phyloP scores from a whole-genome alignment of 92 coral and sea anemone genomes.

The Actinernus sp. region DNA sequence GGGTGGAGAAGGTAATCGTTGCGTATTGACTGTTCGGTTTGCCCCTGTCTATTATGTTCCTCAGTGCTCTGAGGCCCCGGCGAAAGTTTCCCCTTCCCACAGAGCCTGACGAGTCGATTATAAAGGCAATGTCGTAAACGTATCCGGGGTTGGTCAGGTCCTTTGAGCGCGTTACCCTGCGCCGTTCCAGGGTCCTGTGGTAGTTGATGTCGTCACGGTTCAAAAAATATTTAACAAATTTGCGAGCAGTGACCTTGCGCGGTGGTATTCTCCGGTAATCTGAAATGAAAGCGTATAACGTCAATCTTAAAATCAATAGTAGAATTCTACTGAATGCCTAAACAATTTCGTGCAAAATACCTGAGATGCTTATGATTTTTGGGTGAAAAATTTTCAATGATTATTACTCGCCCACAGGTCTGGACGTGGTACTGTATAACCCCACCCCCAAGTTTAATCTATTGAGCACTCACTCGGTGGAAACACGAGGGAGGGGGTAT shows the following conservation, averaged over 20 bases:
- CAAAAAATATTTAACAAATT: slow-evolving; percentile 32
- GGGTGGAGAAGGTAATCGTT: slow-evolving; percentile 53
- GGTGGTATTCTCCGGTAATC: slow-evolving; percentile 9
- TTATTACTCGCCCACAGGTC: too few species aligned
- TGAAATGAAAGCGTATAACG: neutral
- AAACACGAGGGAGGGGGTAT: too few species aligned
- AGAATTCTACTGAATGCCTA: too few species aligned
- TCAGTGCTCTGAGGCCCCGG: slow-evolving; percentile 41
- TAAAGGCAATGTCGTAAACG: slow-evolving; percentile 44
- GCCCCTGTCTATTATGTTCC: slow-evolving; percentile 28
- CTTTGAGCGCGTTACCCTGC: neutral
- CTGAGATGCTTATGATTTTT: too few species aligned
- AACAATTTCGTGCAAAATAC: too few species aligned
- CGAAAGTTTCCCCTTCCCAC: slow-evolving; percentile 30
- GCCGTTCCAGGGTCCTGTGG: too few species aligned
- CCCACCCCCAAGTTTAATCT: too few species aligned
- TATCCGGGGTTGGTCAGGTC: neutral
- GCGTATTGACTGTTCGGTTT: slow-evolving; percentile 40
- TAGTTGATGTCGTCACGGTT: slow-evolving; percentile 18
- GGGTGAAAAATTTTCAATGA: too few species aligned
- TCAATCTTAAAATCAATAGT: too few species aligned
- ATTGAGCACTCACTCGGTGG: too few species aligned
- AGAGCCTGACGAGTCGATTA: slow-evolving; percentile 69
- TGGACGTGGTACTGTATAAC: too few species aligned
- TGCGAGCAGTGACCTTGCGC: slow-evolving; percentile 32